phyloP scores from a whole-genome alignment of 2,888 invertebrate species.

The Polylopha cassiicola region DNA sequence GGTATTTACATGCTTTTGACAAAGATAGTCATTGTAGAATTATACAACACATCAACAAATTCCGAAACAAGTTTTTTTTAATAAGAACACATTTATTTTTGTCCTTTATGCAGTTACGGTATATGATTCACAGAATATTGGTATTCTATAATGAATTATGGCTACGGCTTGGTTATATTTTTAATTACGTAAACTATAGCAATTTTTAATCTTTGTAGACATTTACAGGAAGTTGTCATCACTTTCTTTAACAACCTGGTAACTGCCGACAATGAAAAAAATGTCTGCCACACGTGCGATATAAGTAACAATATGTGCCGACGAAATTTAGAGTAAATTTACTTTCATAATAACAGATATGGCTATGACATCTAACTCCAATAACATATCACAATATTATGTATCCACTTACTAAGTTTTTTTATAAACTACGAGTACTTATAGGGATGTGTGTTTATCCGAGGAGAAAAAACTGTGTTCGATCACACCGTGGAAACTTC shows the following conservation, averaged over 20 bases:
- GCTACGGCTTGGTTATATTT: constrained; percentile 12
- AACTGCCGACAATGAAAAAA: no score
- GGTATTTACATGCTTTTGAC: constrained; percentile 70
- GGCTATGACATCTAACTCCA: constrained; percentile 23
- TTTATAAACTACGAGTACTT: constrained; percentile 1
- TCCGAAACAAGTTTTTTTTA: constrained; percentile 54
- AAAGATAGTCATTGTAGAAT: constrained; percentile 65
- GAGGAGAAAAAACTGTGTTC: no score
- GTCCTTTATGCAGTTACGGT: constrained; percentile 44
- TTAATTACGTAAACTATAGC: constrained; percentile 13
- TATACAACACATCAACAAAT: constrained; percentile 67
- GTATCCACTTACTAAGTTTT: constrained; percentile 13
- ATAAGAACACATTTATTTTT: constrained; percentile 38
- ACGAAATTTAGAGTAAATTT: constrained; percentile 28
- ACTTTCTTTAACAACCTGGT: no score
- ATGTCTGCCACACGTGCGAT: constrained; percentile 27
- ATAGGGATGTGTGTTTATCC: no score
- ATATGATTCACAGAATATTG: constrained; percentile 47
- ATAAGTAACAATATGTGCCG: constrained; percentile 33
- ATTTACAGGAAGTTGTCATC: no score
- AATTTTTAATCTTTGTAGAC: no score
- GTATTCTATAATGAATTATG: constrained; percentile 24
- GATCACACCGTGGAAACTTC: no score
- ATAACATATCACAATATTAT: constrained; percentile 31
- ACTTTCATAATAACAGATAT: constrained; percentile 27